Evolutionary conservation across 2,113 vertebrate species (phyloP), one percentile per base, ranked within the genome.

Genomic region (Damaliscus lunatus): DNA sequence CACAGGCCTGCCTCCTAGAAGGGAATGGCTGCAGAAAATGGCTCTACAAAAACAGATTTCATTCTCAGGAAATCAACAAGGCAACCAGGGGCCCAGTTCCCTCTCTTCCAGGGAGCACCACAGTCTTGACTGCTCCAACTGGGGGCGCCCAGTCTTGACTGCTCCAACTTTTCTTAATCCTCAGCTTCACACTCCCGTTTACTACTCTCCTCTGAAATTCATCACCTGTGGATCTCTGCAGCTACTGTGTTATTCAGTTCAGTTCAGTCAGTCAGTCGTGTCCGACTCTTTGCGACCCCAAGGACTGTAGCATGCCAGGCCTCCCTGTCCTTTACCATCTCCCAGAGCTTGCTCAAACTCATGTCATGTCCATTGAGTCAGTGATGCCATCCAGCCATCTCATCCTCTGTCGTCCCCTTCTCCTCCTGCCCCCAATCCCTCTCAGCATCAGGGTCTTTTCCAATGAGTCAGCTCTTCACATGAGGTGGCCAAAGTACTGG

Each of bases 261-360:
- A 71, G n/a, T 21, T 71, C n/a, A 71, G n/a, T 36, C 2, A 0
- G 17, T 36, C 17, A 71, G 17, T 36, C 0, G 1, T 36, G n/a
- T 36, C n/a, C 0, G 0, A 71, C 64, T 36, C 4, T 67, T n/a
- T 71, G 64, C 0, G 0, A 71, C n/a, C 4, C n/a, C n/a, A 23
- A 12, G n/a, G 64, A 71, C 64, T 36, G 17, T n/a, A 36, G 64
- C 9, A 36, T 6, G 64, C n/a, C n/a, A 71, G n/a, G 64, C 17
- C 21, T 71, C 17, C 33, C 64, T 71, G 19, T 71, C n/a, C n/a
- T 36, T 36, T 17, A 71, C n/a, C 64, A 71, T 71, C 2, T 71
- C n/a, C 31, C 17, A 71, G n/a, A 71, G 17, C 19, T 71, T 71
- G 4, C 17, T 21, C 64, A 71, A 21, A 71, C 17, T 71, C n/a